Evolutionary conservation across 2,888 invertebrate genomes (phyloP).

Genomic region (Dasypolia templi): DNA sequence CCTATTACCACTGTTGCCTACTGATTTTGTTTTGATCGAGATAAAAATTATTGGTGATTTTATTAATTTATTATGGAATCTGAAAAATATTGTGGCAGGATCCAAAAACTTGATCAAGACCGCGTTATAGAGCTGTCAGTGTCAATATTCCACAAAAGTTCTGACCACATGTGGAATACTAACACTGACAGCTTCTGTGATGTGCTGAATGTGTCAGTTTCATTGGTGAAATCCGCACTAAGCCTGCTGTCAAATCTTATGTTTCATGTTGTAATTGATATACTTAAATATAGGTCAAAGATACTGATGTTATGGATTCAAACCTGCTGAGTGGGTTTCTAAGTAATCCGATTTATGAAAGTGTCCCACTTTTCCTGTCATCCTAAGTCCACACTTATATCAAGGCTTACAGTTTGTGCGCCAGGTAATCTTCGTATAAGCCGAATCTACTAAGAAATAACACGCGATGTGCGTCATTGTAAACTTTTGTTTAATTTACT

Average conservation of each 20-base stretch:
- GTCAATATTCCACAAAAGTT: no score
- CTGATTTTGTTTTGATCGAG: not conserved
- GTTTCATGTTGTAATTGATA: not conserved
- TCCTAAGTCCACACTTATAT: slow-evolving; percentile 16
- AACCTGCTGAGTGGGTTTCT: not conserved
- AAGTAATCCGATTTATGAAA: slow-evolving; percentile 16
- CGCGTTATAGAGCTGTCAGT: no score
- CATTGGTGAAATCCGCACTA: not conserved
- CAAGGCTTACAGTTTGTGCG: not conserved
- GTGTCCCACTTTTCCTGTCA: slow-evolving; percentile 15
- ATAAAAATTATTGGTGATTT: not conserved
- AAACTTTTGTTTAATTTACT: not conserved
- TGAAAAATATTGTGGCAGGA: no score
- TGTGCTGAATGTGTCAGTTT: no score
- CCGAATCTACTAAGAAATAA: slow-evolving; percentile 1
- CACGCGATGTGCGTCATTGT: not conserved
- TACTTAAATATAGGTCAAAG: not conserved
- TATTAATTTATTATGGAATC: not conserved
- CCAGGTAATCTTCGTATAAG: not conserved
- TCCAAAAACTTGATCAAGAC: not conserved
- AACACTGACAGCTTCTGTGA: no score
- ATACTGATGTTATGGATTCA: not conserved
- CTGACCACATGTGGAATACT: no score
- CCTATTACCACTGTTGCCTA: slow-evolving; percentile 68
- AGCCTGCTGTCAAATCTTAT: not conserved